Conservation (phyloP, 1,140 invertebrate species). For the Drosophila burlai region DNA sequence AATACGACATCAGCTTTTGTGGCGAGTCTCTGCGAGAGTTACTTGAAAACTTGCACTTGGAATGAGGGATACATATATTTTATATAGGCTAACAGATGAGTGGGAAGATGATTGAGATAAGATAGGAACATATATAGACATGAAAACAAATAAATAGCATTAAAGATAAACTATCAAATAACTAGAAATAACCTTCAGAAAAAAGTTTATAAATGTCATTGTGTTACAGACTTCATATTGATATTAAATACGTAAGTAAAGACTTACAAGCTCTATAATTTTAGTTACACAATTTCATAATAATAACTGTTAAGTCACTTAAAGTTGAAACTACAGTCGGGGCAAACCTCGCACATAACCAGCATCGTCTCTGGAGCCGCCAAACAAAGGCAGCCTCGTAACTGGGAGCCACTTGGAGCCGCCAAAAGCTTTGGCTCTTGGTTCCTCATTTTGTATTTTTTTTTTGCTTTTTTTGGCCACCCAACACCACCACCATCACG, state of each 20-base stretch:
- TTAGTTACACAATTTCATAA: too few relatives aligned
- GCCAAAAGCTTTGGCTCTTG: slow-evolving; percentile 23
- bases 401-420: slow-evolving; percentile 41
- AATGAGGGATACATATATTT: not conserved
- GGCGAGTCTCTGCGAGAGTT: slow-evolving; percentile 18
- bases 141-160: slow-evolving; percentile 2
- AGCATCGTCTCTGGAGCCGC: slow-evolving; percentile 32
- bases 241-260: not conserved
- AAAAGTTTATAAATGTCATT: not conserved
- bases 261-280: too few relatives aligned
- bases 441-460: slow-evolving; percentile 9
- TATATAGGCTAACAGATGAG: slow-evolving; percentile 8
- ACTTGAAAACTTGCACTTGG: slow-evolving; percentile 2
- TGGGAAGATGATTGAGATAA: not conserved
- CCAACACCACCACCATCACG: slow-evolving; percentile 17
- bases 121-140: not conserved
- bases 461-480: slow-evolving; percentile 30
- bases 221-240: not conserved
- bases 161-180: not conserved
- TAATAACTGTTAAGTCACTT: too few relatives aligned
- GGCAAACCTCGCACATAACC: slow-evolving; percentile 19
- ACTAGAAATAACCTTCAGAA: not conserved
- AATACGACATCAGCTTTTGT: slow-evolving; percentile 6
- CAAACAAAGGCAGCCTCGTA: slow-evolving; percentile 51
- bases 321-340: not conserved